These are phyloP conservation scores for Nomada ruficornis DNA, from an alignment of 2,888 invertebrate species.

Conservation along the genomic window DNA sequence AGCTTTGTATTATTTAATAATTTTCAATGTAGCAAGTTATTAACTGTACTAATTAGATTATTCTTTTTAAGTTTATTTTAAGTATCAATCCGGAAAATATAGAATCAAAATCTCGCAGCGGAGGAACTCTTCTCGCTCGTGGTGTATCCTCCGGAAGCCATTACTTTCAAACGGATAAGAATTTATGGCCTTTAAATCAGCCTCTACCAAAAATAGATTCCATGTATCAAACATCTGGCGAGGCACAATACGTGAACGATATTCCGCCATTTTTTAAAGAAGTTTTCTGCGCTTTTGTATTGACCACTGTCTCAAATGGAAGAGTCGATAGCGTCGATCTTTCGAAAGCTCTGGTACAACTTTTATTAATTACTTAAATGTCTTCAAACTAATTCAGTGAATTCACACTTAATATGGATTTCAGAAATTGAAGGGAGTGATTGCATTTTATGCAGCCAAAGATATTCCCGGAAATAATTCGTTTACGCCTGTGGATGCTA, in stretches of 20 bases:
- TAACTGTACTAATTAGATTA: neutral
- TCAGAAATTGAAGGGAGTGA: conserved; percentile 88
- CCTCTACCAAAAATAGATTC: conserved; percentile 91
- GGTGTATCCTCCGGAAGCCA: conserved; percentile 89
- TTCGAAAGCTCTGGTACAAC: conserved; percentile 87
- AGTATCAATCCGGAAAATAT: conserved; percentile 86
- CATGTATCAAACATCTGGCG: conserved; percentile 89
- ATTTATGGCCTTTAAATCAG: conserved; percentile 90
- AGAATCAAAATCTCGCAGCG: conserved; percentile 85
- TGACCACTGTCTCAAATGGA: conserved; percentile 87
- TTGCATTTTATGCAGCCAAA: conserved; percentile 88
- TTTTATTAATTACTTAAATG: neutral
- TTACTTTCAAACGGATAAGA: conserved; percentile 89
- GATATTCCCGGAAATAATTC: conserved; percentile 90
- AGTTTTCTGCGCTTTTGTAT: conserved; percentile 90
- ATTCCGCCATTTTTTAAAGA: conserved; percentile 88
- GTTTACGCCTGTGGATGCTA: conserved; percentile 84
- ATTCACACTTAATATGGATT: conserved; percentile 58
- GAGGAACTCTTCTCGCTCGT: conserved; percentile 87
- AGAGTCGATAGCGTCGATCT: conserved; percentile 88
- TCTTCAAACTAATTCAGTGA: neutral
- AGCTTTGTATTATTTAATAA: neutral
- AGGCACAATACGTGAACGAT: conserved; percentile 92
- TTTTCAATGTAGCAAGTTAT: too few species aligned
- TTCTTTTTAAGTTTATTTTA: conserved; percentile 85